Evolutionary conservation across 2,888 invertebrate genomes (phyloP), one percentile per base, ranked within the genome.

Genomic region (Ectobius pallidus): DNA sequence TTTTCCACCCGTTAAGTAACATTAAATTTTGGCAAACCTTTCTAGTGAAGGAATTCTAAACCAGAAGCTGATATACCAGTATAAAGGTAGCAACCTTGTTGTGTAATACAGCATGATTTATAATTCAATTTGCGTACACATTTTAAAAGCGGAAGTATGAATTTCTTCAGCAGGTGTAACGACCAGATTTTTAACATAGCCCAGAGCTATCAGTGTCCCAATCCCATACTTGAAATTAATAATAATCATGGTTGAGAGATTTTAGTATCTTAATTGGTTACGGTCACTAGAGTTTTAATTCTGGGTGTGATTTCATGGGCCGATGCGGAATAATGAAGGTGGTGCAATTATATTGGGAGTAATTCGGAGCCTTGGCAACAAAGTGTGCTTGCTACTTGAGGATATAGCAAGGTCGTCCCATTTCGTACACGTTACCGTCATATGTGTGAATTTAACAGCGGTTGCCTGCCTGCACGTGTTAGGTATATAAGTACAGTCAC

Each of bases 341-440:
- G n/a, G 27, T 58, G n/a, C n/a, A n/a, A n/a, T n/a, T n/a, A n/a
- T n/a, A 30, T 58, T 58, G 27, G 11, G 58, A 58, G 58, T 58
- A 58, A 58, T 58, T 58, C 1, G 14, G 4, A 58, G 58, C 27
- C 16, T 34, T 58, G 58, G 58, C 30, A 32, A 58, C 58, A 58
- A 7, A 52, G n/a, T n/a, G n/a, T n/a, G n/a, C n/a, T n/a, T n/a
- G n/a, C 52, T 14, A 14, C 52, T 52, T 14, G 7, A 58, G 32
- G 58, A 58, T 58, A 58, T 30, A 30, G 2, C 58, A 58, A 58
- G 58, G 58, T 58, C 58, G 58, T 58, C 27, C 27, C 30, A 25
- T 30, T 32, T 30, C 18, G 32, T 58, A 30, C 58, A 16, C 30
- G 58, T 30, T 58, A 30, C 58, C 18, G 16, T n/a, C 46, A n/a